These are phyloP conservation scores for Ophonus ardosiacus DNA, from an alignment of 2,888 invertebrate species.

Conservation along the genomic window DNA sequence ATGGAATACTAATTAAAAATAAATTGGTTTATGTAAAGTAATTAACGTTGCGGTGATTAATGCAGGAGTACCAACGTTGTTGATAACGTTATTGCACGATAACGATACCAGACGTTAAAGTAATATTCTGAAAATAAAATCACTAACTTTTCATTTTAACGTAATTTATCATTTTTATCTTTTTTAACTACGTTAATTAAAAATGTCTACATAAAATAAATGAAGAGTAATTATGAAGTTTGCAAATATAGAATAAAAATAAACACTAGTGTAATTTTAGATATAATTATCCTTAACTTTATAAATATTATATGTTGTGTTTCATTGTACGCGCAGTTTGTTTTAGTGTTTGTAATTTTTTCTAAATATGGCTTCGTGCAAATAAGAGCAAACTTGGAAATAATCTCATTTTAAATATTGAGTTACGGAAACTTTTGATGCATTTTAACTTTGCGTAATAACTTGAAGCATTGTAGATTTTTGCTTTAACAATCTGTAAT, in stretches of 20 bases:
- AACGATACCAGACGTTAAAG: background rate
- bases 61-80: conserved; percentile 7
- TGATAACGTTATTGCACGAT: background rate
- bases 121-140: no score
- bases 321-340: background rate
- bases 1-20: conserved; percentile 40
- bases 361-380: conserved; percentile 28
- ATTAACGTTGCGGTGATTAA: conserved; percentile 34
- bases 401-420: conserved; percentile 17
- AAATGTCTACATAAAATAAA: background rate
- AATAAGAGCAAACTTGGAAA: background rate
- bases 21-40: conserved; percentile 14
- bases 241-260: background rate
- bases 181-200: background rate
- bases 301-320: background rate
- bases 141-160: background rate
- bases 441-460: conserved; percentile 15
- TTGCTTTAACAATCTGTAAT: background rate
- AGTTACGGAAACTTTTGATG: conserved; percentile 34
- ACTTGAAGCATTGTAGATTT: background rate
- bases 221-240: conserved; percentile 14
- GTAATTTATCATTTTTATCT: background rate
- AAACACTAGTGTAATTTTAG: conserved; percentile 15
- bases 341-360: conserved; percentile 4
- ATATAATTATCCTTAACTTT: background rate